Percentiles rank a stretch among this genome's conserved stretches.
Evolutionary conservation across 2,888 invertebrate genomes (phyloP).

Genomic region (Notocelia uddmanniana): DNA sequence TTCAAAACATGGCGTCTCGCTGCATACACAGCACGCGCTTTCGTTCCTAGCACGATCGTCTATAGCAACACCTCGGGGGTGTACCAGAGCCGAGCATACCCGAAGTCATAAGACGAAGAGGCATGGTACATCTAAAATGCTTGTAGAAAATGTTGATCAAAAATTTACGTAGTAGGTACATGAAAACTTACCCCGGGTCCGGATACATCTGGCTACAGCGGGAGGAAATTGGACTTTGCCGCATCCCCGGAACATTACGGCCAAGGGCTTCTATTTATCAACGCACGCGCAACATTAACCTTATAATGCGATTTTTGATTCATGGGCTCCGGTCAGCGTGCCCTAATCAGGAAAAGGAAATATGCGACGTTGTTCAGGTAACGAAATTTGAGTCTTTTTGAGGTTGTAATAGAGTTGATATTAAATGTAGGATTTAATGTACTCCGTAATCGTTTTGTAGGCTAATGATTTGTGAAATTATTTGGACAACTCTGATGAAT

Average conservation of each 20-base stretch:
- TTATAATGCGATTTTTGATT: constrained; percentile 26
- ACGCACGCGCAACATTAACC: constrained; percentile 15
- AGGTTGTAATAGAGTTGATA: not conserved
- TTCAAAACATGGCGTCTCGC: no score
- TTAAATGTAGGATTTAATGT: not conserved
- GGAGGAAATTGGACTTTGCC: not conserved
- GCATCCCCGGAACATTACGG: not conserved
- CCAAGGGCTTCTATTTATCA: constrained; percentile 21
- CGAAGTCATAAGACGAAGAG: no score
- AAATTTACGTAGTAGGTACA: not conserved
- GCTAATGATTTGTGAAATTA: not conserved
- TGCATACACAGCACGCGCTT: no score
- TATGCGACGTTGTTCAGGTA: not conserved
- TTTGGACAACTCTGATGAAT: not conserved
- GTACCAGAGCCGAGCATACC: no score
- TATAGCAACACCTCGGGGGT: no score
- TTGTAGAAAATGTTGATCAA: not conserved
- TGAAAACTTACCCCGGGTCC: not conserved
- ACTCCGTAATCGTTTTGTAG: not conserved
- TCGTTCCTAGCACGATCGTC: no score
- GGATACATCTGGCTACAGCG: not conserved
- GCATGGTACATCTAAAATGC: not conserved
- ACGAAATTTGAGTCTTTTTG: not conserved
- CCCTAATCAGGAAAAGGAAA: not conserved
- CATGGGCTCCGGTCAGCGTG: not conserved